Conservation (phyloP, 2,113 vertebrate species). For the Leucoraja erinaceus region DNA sequence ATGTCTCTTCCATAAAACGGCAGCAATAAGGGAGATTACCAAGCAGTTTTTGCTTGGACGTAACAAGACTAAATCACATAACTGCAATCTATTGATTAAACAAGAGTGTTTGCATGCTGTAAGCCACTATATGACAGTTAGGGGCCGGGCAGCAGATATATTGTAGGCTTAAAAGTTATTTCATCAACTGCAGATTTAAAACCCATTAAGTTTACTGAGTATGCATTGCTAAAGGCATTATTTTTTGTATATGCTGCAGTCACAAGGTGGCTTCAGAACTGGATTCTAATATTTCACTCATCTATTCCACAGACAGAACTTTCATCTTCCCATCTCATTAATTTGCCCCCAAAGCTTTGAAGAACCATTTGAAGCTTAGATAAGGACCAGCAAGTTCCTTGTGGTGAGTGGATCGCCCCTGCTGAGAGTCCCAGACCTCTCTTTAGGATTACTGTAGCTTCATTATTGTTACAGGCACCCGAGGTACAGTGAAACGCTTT, state of each 20-base stretch:
- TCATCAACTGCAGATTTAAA: constrained; percentile 31
- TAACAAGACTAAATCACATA: constrained; percentile 7
- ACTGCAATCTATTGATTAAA: constrained; percentile 36
- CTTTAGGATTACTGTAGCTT: neutral
- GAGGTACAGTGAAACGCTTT: too few species aligned
- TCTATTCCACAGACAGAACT: neutral
- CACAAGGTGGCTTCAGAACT: neutral
- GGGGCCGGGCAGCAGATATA: neutral
- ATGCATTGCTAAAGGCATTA: neutral
- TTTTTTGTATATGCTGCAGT: neutral
- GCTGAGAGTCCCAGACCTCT: neutral
- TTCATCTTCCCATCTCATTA: neutral
- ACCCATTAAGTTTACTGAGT: neutral
- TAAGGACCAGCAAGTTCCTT: neutral
- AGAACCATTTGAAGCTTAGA: neutral
- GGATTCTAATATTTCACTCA: neutral
- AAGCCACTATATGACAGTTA: constrained; percentile 6
- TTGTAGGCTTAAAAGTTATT: neutral
- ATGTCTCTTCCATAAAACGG: constrained; percentile 7
- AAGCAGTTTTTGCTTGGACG: neutral
- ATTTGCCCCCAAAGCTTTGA: neutral
- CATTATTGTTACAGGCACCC: too few species aligned
- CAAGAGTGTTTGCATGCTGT: constrained; percentile 8
- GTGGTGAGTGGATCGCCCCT: neutral
- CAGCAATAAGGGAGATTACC: constrained; percentile 13